Evolutionary conservation across 1,140 invertebrate genomes (phyloP).

Genomic region (Drosophila nigrodunni): DNA sequence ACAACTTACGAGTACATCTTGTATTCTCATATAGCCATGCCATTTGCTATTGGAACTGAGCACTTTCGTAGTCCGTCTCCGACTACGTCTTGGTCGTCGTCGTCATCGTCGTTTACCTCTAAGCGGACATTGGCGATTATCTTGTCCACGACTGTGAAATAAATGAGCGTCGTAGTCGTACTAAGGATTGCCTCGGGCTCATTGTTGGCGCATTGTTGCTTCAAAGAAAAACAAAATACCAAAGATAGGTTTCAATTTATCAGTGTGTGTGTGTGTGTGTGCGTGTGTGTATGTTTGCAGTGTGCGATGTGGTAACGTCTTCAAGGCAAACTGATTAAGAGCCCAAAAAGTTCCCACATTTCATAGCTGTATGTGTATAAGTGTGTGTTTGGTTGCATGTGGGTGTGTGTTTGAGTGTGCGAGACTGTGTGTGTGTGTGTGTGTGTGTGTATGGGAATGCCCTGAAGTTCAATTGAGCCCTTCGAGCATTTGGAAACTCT

Average conservation of each 20-base stretch:
- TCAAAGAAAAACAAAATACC: slow-evolving; percentile 65
- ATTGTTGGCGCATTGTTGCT: slow-evolving; percentile 78
- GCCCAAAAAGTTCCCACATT: slow-evolving; percentile 60
- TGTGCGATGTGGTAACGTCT: slow-evolving; percentile 46
- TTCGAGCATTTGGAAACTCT: slow-evolving; percentile 48
- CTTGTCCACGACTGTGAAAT: slow-evolving; percentile 83
- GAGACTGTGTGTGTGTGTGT: slow-evolving; percentile 15
- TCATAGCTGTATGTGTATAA: slow-evolving; percentile 27
- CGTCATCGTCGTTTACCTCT: slow-evolving; percentile 55
- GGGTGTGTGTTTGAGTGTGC: slow-evolving; percentile 44
- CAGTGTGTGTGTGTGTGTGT: slow-evolving; percentile 54
- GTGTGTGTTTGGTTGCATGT: slow-evolving; percentile 36
- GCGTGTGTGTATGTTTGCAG: slow-evolving; percentile 32
- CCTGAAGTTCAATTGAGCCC: slow-evolving; percentile 64
- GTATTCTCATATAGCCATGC: slow-evolving; percentile 1
- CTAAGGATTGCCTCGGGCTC: slow-evolving; percentile 66
- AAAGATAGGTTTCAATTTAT: slow-evolving; percentile 74
- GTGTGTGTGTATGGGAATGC: slow-evolving; percentile 62
- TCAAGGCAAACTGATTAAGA: slow-evolving; percentile 55
- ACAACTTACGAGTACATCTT: slow-evolving; percentile 3
- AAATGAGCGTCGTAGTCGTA: slow-evolving; percentile 80
- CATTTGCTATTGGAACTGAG: slow-evolving; percentile 43
- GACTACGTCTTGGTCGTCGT: neutral
- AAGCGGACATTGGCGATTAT: slow-evolving; percentile 83
- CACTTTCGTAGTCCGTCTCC: slow-evolving; percentile 23